phyloP scores from a whole-genome alignment of 2,888 invertebrate species.

The Lobophora halterata region DNA sequence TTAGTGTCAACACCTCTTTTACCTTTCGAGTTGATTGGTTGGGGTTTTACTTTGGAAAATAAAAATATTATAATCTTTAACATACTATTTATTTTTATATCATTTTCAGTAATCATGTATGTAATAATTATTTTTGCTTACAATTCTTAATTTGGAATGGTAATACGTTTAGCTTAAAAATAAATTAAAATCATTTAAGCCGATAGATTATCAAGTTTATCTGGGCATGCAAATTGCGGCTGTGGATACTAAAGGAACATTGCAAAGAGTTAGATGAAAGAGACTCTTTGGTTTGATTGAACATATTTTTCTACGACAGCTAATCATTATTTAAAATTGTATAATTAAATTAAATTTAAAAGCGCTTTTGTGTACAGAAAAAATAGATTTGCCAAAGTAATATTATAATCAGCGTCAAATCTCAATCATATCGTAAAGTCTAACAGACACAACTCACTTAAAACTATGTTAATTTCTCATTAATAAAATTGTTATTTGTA shows the following conservation, averaged over 20 bases:
- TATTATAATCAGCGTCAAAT: conserved; percentile 34
- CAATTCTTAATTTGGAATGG: conserved; percentile 79
- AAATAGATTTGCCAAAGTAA: conserved; percentile 43
- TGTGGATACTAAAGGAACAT: conserved; percentile 54
- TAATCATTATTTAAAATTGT: too few species aligned
- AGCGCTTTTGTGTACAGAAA: conserved; percentile 34
- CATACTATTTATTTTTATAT: conserved; percentile 72
- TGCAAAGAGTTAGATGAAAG: conserved; percentile 69
- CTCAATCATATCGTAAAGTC: conserved; percentile 8
- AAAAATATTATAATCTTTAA: conserved; percentile 40
- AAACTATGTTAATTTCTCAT: conserved; percentile 65
- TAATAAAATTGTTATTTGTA: conserved; percentile 77
- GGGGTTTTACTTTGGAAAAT: too few species aligned
- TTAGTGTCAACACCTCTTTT: too few species aligned
- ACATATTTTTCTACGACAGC: conserved; percentile 45
- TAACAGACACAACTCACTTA: conserved; percentile 48
- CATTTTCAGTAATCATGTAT: conserved; percentile 70
- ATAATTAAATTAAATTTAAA: conserved; percentile 42
- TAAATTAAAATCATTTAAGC: conserved; percentile 67
- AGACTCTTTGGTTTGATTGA: conserved; percentile 74
- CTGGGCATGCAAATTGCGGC: conserved; percentile 55
- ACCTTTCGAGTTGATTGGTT: too few species aligned
- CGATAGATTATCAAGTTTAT: conserved; percentile 45
- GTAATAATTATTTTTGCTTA: conserved; percentile 70
- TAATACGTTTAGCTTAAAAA: conserved; percentile 76